A percentile compares a stretch with the other conserved stretches of the same genome.
Evolutionary conservation across 2,113 vertebrate genomes (phyloP).

Genomic region (Romanogobio albipinnatus): DNA sequence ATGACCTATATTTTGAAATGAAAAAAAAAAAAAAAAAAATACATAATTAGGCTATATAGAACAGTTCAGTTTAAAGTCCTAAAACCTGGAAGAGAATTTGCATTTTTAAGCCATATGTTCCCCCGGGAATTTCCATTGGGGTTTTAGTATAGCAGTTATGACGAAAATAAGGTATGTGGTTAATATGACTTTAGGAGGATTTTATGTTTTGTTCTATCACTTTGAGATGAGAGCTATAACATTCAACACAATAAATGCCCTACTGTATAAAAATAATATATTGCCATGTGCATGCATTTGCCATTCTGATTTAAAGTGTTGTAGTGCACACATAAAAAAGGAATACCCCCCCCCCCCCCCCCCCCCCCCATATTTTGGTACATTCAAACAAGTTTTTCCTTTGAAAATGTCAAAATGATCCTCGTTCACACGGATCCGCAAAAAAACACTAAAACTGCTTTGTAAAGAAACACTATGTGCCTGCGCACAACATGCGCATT

Average conservation of each 20-base stretch:
- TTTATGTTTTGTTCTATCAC: not conserved
- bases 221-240: too few relatives aligned
- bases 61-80: not conserved
- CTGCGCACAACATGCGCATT: too few relatives aligned
- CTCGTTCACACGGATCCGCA: too few relatives aligned
- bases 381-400: too few relatives aligned
- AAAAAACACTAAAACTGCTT: too few relatives aligned
- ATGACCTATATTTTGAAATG: not conserved
- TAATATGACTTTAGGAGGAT: not conserved
- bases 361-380: not conserved
- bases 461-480: too few relatives aligned
- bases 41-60: not conserved
- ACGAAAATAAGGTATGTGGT: constrained; percentile 9
- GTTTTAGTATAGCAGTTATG: not conserved
- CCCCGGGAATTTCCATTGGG: not conserved
- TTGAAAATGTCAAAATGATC: too few relatives aligned
- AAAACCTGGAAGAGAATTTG: not conserved
- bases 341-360: too few relatives aligned
- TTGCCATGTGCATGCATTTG: not conserved
- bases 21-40: too few relatives aligned
- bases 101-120: not conserved
- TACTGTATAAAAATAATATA: not conserved
- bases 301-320: not conserved
- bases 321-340: not conserved
- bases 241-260: not conserved